Evolutionary conservation across 1,140 invertebrate species (phyloP).

Genomic region (Drosophila ercepeae): DNA sequence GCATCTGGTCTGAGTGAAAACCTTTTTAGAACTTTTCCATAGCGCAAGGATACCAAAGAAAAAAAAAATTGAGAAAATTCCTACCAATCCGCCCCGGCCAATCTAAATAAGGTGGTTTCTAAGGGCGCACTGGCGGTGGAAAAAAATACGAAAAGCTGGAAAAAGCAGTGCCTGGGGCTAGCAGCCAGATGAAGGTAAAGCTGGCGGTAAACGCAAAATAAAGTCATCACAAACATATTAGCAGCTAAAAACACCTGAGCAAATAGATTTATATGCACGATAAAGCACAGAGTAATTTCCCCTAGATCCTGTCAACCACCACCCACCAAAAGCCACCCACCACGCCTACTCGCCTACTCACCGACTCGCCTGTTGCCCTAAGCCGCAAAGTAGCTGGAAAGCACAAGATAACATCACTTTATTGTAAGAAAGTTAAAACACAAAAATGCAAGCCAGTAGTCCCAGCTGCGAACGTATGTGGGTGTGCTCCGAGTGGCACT

Average conservation of each 20-base stretch:
- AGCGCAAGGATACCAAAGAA: slow-evolving; percentile 9
- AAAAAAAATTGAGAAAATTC: slow-evolving; percentile 23
- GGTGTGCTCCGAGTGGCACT: slow-evolving; percentile 21
- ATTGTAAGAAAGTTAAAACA: slow-evolving; percentile 82
- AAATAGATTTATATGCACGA: slow-evolving; percentile 83
- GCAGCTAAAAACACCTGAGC: slow-evolving; percentile 82
- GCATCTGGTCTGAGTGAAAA: slow-evolving; percentile 62
- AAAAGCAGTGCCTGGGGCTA: slow-evolving; percentile 38
- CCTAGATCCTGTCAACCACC: slow-evolving; percentile 75
- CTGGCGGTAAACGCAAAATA: slow-evolving; percentile 80
- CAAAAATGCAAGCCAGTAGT: slow-evolving; percentile 72
- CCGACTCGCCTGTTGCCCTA: slow-evolving; percentile 80
- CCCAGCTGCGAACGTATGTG: slow-evolving; percentile 30
- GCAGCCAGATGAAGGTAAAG: slow-evolving; percentile 46
- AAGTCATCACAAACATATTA: slow-evolving; percentile 83
- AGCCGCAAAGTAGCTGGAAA: slow-evolving; percentile 77
- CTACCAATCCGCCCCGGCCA: slow-evolving; percentile 48
- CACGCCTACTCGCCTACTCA: slow-evolving; percentile 1
- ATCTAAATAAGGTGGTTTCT: slow-evolving; percentile 66
- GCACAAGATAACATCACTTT: slow-evolving; percentile 79
- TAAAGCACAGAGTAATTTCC: slow-evolving; percentile 82
- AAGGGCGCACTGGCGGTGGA: slow-evolving; percentile 28
- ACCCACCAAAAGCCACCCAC: slow-evolving; percentile 20
- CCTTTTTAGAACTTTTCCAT: slow-evolving; percentile 78
- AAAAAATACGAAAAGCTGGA: slow-evolving; percentile 52